These are phyloP conservation scores for Argyresthia albistria DNA, from an alignment of 2,888 invertebrate genomes.

Conservation along the genomic window DNA sequence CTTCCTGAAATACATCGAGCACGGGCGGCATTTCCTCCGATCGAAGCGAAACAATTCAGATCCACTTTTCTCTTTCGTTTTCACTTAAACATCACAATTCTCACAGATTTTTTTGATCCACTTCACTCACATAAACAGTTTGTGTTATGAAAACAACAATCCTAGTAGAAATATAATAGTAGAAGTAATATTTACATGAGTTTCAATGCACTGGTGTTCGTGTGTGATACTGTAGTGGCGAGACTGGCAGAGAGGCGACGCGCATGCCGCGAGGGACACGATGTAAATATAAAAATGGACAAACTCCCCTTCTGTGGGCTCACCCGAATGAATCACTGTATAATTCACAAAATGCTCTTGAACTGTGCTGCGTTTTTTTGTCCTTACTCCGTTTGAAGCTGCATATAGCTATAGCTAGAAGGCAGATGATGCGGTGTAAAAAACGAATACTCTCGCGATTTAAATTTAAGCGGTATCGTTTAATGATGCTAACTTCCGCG, in stretches of 20 bases:
- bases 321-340: slow-evolving; percentile 64
- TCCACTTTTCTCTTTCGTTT: slow-evolving; percentile 31
- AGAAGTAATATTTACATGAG: slow-evolving; percentile 65
- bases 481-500: slow-evolving; percentile 48
- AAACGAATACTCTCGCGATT: slow-evolving; percentile 21
- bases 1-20: slow-evolving; percentile 65
- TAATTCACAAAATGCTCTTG: slow-evolving; percentile 41
- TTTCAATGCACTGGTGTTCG: slow-evolving; percentile 61
- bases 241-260: slow-evolving; percentile 66
- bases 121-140: slow-evolving; percentile 27
- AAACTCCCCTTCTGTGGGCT: slow-evolving; percentile 67
- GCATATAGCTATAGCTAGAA: slow-evolving; percentile 17
- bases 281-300: slow-evolving; percentile 70
- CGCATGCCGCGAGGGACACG: slow-evolving; percentile 67
- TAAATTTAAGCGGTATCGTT: slow-evolving; percentile 45
- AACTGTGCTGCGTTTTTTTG: slow-evolving; percentile 33
- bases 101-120: slow-evolving; percentile 22
- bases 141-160: slow-evolving; percentile 48
- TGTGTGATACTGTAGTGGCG: slow-evolving; percentile 63
- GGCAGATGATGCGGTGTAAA: slow-evolving; percentile 11
- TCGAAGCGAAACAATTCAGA: slow-evolving; percentile 55
- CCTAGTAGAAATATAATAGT: slow-evolving; percentile 57
- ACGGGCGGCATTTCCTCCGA: slow-evolving; percentile 60
- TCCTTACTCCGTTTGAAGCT: slow-evolving; percentile 19
- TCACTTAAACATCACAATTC: slow-evolving; percentile 41